A percentile compares a stretch with the other conserved stretches of the same genome.
Evolutionary conservation across 2,113 vertebrate species (phyloP).

Genomic region (Sorex fumeus): DNA sequence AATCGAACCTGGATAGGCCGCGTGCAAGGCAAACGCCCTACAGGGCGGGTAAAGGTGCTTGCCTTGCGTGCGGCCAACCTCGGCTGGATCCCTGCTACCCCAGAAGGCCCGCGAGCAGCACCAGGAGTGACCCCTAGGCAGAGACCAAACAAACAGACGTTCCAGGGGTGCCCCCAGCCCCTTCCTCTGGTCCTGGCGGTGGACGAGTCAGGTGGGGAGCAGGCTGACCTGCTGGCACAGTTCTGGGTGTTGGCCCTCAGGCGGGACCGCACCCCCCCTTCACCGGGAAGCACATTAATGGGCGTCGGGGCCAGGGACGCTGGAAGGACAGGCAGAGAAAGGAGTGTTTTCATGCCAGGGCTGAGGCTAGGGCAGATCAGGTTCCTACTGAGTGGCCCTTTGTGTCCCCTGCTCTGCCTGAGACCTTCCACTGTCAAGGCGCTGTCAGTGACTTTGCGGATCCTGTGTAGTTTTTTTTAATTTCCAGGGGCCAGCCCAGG

Average conservation of each 20-base stretch:
- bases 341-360: conserved; percentile 77
- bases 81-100: no score
- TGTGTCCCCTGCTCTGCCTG: conserved; percentile 50
- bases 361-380: conserved; percentile 77
- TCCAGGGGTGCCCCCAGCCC: background rate
- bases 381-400: conserved; percentile 79
- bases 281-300: conserved; percentile 3
- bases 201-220: background rate
- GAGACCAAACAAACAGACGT: no score
- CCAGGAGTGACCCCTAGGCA: no score
- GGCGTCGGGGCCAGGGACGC: conserved; percentile 38
- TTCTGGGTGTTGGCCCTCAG: background rate
- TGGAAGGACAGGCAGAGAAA: conserved; percentile 68
- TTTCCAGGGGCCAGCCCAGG: conserved; percentile 66
- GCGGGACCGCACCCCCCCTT: background rate
- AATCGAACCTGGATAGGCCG: no score
- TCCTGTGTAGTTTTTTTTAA: no score
- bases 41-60: no score
- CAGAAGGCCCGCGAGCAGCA: no score
- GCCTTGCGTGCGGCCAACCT: no score
- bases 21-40: no score
- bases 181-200: background rate
- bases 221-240: background rate
- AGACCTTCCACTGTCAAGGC: conserved; percentile 78
- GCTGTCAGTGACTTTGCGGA: conserved; percentile 53